phyloP scores from a whole-genome alignment of 92 coral and sea anemone species.

The Anthopleura xanthogrammica region DNA sequence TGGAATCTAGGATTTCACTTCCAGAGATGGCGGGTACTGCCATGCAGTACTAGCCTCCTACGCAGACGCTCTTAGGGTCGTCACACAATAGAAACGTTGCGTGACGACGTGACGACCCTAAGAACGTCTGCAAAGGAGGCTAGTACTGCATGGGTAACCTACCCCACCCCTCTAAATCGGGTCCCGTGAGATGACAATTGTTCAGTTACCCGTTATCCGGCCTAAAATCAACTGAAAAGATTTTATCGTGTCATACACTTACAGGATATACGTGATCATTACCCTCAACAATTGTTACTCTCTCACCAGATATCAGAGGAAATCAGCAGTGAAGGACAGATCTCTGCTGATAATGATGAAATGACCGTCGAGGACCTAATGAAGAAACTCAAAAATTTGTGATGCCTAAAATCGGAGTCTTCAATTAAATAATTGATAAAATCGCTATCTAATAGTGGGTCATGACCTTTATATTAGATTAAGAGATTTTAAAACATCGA shows the following conservation, averaged over 20 bases:
- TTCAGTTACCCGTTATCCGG: no score
- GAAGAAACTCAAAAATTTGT: constrained; percentile 86
- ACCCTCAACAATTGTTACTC: background rate
- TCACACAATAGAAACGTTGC: no score
- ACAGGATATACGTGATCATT: background rate
- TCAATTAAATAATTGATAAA: background rate
- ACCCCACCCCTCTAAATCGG: no score
- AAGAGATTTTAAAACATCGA: background rate
- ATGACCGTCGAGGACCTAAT: constrained; percentile 93
- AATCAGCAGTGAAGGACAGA: constrained; percentile 99
- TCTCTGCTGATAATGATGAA: constrained; percentile 86
- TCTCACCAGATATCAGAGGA: constrained; percentile 87
- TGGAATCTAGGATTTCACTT: no score
- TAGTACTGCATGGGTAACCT: no score
- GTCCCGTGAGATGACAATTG: no score
- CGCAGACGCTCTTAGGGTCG: no score
- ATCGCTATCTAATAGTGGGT: constrained; percentile 2
- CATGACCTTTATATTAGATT: background rate
- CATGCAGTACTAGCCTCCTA: no score
- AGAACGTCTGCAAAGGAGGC: no score
- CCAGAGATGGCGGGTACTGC: no score
- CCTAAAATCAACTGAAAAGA: background rate
- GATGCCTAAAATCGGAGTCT: constrained; percentile 8
- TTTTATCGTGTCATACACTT: no score
- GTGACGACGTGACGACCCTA: no score